phyloP scores from a whole-genome alignment of 1,140 invertebrate genomes.

The Planococcus citri region DNA sequence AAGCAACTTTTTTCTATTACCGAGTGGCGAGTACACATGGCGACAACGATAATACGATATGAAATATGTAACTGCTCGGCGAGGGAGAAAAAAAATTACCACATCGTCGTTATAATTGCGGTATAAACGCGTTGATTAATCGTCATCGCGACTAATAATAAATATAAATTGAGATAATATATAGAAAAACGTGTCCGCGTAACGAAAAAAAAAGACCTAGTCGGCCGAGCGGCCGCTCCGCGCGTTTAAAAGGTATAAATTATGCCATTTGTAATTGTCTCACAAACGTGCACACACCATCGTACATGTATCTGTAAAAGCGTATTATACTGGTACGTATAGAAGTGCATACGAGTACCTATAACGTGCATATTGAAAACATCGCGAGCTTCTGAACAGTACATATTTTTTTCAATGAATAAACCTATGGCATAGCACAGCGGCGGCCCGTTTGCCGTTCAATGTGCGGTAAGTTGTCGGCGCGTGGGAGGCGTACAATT shows the following conservation, averaged over 20 bases:
- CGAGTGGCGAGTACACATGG: not conserved
- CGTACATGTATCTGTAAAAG: too few species aligned
- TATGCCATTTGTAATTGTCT: not conserved
- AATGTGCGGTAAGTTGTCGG: too few species aligned
- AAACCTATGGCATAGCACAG: too few species aligned
- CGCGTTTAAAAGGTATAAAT: slow-evolving; percentile 3
- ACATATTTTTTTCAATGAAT: too few species aligned
- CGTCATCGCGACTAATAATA: not conserved
- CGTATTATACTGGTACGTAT: too few species aligned
- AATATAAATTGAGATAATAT: slow-evolving; percentile 1
- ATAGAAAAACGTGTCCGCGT: not conserved
- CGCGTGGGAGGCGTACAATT: too few species aligned
- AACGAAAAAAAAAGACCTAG: not conserved
- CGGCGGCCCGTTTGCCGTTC: too few species aligned
- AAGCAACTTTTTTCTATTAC: not conserved
- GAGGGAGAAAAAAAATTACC: not conserved
- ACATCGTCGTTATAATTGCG: not conserved
- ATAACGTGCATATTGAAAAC: too few species aligned
- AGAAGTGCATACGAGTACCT: too few species aligned
- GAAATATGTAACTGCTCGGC: not conserved
- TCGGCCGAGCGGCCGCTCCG: too few species aligned
- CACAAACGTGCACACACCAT: not conserved
- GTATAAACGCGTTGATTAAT: not conserved
- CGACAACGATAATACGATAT: slow-evolving; percentile 2
- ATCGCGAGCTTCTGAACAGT: too few species aligned